Evolutionary conservation across 2,797 vertebrate species (phyloP), one percentile per base, ranked within the genome.

Genomic region (Bryconaethiops microstoma): DNA sequence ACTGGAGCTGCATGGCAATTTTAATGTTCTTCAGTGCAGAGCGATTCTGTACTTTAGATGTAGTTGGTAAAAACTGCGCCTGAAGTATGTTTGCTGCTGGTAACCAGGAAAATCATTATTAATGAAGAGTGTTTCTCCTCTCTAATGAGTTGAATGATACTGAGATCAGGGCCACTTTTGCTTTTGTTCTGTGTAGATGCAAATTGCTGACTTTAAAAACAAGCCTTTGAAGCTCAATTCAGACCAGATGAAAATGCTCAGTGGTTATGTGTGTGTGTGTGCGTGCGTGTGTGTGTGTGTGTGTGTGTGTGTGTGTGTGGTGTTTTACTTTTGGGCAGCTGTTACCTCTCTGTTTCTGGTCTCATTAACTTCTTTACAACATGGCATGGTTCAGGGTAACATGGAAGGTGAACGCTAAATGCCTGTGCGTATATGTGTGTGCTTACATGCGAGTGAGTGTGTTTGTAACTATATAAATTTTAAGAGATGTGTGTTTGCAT

Each of bases 161-260:
- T 84, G 85, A 86, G 78, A 59, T 54, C 84, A 87, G 86, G 77
- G 86, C 86, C 84, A 85, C 79, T 86, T 88, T 85, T 84, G 87
- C 85, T 79, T 85, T 87, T 92, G 87, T 91, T 91, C 79, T 82
- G 72, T 74, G 62, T 79, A 74, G 89, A 92, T 90, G 90, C 89
- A 92, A 92, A 92, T 90, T 81, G 50, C 59, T 73, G 79, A 76
- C 77, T 86, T 90, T 80, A 88, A 89, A 89, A 90, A 90, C 82
- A 88, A 81, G 87, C 78, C 90, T 93, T 93, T 94, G 91, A 93
- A 92, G 89, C 82, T 76, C 64, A 86, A 85, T 78, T 84, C 88
- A 70, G 75, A 62, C 86, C 93, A 93, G 85, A 92, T 92, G 92
- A 90, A 90, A 93, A 90, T 89, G 84, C 86, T 93, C 85, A 85